Percentiles rank a stretch among this genome's conserved stretches.
Conservation (phyloP, 2,888 invertebrate species). For the Meganola albula region DNA sequence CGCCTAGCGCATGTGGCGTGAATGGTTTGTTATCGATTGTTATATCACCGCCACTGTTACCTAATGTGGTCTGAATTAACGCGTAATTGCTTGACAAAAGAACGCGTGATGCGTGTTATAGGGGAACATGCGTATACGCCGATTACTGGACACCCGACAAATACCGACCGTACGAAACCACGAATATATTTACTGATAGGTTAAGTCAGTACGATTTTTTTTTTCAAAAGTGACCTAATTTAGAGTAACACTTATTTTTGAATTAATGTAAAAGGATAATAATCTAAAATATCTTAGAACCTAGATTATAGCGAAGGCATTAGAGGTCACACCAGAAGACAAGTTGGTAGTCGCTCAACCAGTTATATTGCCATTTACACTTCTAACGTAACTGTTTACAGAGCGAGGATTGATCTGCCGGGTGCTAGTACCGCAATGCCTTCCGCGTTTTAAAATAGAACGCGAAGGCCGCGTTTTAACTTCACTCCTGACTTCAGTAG, state of each 20-base stretch:
- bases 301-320: too few relatives aligned
- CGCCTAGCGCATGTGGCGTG: conserved; percentile 27
- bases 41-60: conserved; percentile 40
- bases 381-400: conserved; percentile 59
- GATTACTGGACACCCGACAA: conserved; percentile 5
- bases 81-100: conserved; percentile 56
- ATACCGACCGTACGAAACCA: too few relatives aligned
- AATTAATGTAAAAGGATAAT: too few relatives aligned
- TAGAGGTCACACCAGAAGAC: conserved; percentile 6
- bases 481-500: conserved; percentile 46
- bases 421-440: conserved; percentile 58
- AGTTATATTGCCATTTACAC: conserved; percentile 47
- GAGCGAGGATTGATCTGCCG: conserved; percentile 52
- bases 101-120: conserved; percentile 18
- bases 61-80: conserved; percentile 46
- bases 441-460: conserved; percentile 75
- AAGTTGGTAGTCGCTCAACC: conserved; percentile 21
- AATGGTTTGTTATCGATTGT: conserved; percentile 30
- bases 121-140: conserved; percentile 19
- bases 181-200: too few relatives aligned
- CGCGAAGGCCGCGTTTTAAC: conserved; percentile 58
- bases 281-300: too few relatives aligned
- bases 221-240: too few relatives aligned
- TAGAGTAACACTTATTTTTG: too few relatives aligned
- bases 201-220: too few relatives aligned